phyloP scores from a whole-genome alignment of 2,888 invertebrate species.

The Quadriops clusia region DNA sequence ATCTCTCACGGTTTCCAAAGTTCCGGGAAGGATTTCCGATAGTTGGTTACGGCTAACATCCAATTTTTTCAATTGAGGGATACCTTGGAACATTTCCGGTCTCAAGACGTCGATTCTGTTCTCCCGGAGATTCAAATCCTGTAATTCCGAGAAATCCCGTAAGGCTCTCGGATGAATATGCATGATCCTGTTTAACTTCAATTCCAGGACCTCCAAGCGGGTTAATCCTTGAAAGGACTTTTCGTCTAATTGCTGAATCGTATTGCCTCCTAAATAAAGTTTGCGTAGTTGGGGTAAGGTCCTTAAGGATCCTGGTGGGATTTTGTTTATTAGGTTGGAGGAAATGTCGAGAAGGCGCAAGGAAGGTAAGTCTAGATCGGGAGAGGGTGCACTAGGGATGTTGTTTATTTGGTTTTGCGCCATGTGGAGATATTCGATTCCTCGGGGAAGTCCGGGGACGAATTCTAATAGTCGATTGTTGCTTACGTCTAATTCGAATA shows the following conservation, averaged over 20 bases:
- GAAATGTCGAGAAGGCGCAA: slow-evolving; percentile 64
- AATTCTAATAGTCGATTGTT: slow-evolving; percentile 61
- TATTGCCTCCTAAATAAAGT: slow-evolving; percentile 62
- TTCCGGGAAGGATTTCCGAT: slow-evolving; percentile 51
- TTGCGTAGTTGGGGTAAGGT: slow-evolving; percentile 55
- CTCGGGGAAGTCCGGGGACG: slow-evolving; percentile 65
- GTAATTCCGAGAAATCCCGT: slow-evolving; percentile 48
- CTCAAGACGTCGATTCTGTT: slow-evolving; percentile 63
- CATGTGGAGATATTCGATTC: slow-evolving; percentile 62
- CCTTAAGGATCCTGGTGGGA: slow-evolving; percentile 52
- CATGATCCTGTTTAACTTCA: slow-evolving; percentile 61
- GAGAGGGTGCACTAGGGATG: slow-evolving; percentile 52
- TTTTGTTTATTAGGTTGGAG: slow-evolving; percentile 58
- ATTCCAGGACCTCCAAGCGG: slow-evolving; percentile 59
- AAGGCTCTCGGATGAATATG: slow-evolving; percentile 55
- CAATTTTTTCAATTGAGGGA: slow-evolving; percentile 48
- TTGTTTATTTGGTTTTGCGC: slow-evolving; percentile 57
- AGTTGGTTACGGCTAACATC: slow-evolving; percentile 69
- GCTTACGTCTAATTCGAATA: slow-evolving; percentile 70
- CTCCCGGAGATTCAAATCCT: slow-evolving; percentile 61
- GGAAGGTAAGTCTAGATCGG: slow-evolving; percentile 59
- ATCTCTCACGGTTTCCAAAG: slow-evolving; percentile 51
- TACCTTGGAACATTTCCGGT: slow-evolving; percentile 55
- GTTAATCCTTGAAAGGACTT: slow-evolving; percentile 57
- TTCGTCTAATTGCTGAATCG: slow-evolving; percentile 56